Conservation (phyloP, 2,888 invertebrate genomes). For the Epirrhoe tristata region DNA sequence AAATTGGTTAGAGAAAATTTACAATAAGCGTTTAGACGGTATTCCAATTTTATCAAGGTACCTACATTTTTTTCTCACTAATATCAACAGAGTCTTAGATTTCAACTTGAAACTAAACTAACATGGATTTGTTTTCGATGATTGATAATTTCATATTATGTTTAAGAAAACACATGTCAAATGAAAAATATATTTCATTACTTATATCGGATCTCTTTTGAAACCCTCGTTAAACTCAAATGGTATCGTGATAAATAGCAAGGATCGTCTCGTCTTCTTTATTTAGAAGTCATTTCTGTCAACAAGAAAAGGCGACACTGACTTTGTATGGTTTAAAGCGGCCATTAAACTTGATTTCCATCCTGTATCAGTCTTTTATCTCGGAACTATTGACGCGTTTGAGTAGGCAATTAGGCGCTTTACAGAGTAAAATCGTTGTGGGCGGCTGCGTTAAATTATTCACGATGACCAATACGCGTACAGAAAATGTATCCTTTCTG, state of each 20-base stretch:
- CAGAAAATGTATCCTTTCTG: constrained; percentile 30
- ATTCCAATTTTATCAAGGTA: constrained; percentile 26
- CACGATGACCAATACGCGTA: constrained; percentile 35
- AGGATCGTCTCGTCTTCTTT: constrained; percentile 46
- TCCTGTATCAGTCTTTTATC: constrained; percentile 53
- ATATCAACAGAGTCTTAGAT: constrained; percentile 10
- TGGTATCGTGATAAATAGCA: constrained; percentile 33
- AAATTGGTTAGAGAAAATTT: constrained; percentile 34
- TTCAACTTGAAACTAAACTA: constrained; percentile 20
- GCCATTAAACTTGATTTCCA: constrained; percentile 60
- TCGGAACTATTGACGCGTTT: constrained; percentile 44
- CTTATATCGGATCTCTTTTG: constrained; percentile 29
- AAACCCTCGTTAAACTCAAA: constrained; percentile 30
- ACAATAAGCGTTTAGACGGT: constrained; percentile 18
- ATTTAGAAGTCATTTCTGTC: constrained; percentile 49
- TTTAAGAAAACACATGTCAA: constrained; percentile 26
- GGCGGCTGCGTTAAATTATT: constrained; percentile 38
- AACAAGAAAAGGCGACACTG: constrained; percentile 56
- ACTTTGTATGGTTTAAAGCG: constrained; percentile 58
- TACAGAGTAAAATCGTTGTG: constrained; percentile 39
- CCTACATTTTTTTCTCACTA: constrained; percentile 21
- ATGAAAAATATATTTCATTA: constrained; percentile 29
- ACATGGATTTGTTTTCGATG: constrained; percentile 9
- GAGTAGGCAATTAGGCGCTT: constrained; percentile 41
- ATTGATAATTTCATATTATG: constrained; percentile 26